Evolutionary conservation across 2,888 invertebrate species (phyloP).

Genomic region (Agrochola macilenta): DNA sequence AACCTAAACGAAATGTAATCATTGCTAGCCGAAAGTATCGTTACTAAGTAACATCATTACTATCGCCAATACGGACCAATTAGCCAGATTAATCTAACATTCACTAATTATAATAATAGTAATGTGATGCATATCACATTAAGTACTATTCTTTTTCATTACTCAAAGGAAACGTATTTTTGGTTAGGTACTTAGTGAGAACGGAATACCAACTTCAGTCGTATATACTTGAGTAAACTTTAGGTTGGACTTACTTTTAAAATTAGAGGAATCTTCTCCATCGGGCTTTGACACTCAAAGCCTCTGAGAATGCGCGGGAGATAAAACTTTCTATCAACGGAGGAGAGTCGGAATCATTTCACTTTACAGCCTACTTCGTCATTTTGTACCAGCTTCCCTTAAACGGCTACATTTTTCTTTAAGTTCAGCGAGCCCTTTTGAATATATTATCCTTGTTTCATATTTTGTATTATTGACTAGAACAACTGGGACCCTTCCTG

Average conservation of each 20-base stretch:
- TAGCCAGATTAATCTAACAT: constrained; percentile 1
- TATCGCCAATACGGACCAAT: not conserved
- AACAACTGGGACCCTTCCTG: constrained; percentile 16
- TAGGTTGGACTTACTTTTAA: constrained; percentile 21
- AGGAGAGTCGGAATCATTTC: constrained; percentile 78
- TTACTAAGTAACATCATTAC: not conserved
- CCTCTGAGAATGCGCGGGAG: constrained; percentile 74
- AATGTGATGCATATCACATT: not conserved
- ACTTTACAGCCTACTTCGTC: constrained; percentile 76
- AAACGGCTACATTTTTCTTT: constrained; percentile 57
- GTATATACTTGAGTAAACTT: constrained; percentile 16
- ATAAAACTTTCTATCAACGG: constrained; percentile 77
- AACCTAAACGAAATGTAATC: not conserved
- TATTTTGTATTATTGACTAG: constrained; percentile 50
- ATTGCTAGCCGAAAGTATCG: not conserved
- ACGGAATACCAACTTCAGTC: constrained; percentile 3
- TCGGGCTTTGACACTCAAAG: constrained; percentile 73
- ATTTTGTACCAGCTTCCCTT: constrained; percentile 67
- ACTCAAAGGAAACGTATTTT: not conserved
- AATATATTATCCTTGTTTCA: constrained; percentile 60
- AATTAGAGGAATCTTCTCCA: constrained; percentile 34
- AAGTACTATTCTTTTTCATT: constrained; percentile 10
- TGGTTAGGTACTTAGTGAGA: not conserved
- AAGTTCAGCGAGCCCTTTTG: constrained; percentile 44
- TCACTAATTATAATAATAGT: too few species aligned